Evolutionary conservation across 2,113 vertebrate species (phyloP).

Genomic region (Carassius auratus): DNA sequence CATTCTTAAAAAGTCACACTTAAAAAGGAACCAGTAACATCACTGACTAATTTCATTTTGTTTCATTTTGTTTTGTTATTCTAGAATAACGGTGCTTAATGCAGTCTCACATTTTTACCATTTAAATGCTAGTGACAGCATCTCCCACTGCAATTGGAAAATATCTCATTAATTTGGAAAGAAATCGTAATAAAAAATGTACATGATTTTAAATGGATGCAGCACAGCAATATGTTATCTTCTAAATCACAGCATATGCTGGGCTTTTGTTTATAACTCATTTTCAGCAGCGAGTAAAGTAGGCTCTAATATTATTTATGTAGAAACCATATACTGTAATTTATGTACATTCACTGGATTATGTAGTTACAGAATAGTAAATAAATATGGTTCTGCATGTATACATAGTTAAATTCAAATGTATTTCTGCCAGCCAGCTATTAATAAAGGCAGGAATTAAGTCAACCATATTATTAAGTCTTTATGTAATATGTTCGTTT

Average conservation of each 20-base stretch:
- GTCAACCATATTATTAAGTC: not conserved
- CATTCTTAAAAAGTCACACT: no score
- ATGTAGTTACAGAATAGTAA: not conserved
- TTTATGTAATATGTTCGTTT: not conserved
- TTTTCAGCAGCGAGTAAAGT: not conserved
- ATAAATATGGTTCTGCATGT: not conserved
- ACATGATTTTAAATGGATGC: not conserved
- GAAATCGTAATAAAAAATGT: not conserved
- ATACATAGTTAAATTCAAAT: not conserved
- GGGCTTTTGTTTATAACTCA: not conserved
- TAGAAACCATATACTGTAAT: not conserved
- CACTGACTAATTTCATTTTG: no score
- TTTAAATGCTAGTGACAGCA: not conserved
- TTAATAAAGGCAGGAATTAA: not conserved
- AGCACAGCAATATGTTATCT: not conserved
- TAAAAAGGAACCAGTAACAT: no score
- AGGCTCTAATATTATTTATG: not conserved
- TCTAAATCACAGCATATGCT: not conserved
- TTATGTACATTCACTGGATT: not conserved
- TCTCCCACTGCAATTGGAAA: not conserved
- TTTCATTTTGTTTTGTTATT: no score
- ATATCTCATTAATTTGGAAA: not conserved
- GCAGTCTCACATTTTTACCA: not conserved
- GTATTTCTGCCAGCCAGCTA: not conserved
- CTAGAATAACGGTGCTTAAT: not conserved